These are phyloP conservation scores for Syngnathus acus DNA, from an alignment of 2,797 vertebrate genomes.

Conservation along the genomic window DNA sequence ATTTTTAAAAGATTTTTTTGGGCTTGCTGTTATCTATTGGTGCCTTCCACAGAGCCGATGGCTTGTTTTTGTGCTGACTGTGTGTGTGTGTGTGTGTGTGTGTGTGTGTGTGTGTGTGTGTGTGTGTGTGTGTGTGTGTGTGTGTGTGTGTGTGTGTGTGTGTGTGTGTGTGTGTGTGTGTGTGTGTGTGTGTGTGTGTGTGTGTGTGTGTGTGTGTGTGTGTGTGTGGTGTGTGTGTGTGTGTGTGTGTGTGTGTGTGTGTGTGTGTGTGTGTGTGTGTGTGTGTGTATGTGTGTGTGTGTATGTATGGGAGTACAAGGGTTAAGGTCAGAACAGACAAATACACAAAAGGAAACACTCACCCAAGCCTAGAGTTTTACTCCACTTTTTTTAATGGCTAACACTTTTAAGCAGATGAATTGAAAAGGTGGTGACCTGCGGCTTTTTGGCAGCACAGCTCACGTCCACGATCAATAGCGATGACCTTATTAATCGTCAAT, in stretches of 20 bases:
- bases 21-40: slow-evolving; percentile 1
- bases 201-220: slow-evolving; percentile 5
- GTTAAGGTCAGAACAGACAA: background rate
- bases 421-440: slow-evolving; percentile 9
- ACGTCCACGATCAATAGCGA: slow-evolving; percentile 33
- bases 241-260: background rate
- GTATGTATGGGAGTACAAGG: background rate
- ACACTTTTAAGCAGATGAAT: slow-evolving; percentile 18
- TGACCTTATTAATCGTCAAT: slow-evolving; percentile 33
- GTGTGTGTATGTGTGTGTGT: background rate
- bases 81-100: slow-evolving; percentile 5
- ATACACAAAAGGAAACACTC: slow-evolving; percentile 6
- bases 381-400: slow-evolving; percentile 8
- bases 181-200: background rate
- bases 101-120: background rate
- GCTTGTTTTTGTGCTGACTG: slow-evolving; percentile 20
- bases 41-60: slow-evolving; percentile 1
- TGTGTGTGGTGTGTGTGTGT: background rate
- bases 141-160: background rate
- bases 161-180: slow-evolving; percentile 5
- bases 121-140: slow-evolving; percentile 5
- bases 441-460: slow-evolving; percentile 9
- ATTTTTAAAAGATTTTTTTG: background rate
- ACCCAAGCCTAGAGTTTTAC: slow-evolving; percentile 8
- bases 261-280: slow-evolving; percentile 5